Base-by-base conservation (phyloP, 2,888 invertebrate genomes). In the Acanthosoma haemorrhoidale region DNA sequence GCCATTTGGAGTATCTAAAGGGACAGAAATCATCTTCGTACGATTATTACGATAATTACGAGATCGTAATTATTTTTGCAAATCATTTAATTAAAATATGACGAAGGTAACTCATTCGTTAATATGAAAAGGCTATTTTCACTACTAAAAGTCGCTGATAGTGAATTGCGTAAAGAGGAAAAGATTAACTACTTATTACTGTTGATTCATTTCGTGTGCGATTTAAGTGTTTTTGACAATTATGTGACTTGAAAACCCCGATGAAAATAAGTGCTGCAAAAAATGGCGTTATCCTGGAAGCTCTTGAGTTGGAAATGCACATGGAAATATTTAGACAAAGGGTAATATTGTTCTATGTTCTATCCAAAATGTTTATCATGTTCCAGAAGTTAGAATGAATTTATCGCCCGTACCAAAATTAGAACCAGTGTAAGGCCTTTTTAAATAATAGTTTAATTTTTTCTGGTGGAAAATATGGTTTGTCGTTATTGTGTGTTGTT, bases 1-100 rank as follows among this genome's bases (percentile, higher is more conserved):
- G 41, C 15, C 63, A 63, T 39, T 29, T 63, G 18, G 63, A 63
- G 4, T 63, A 63, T 25, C 16, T 63, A 39, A 63, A 63, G 63
- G 29, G n/a, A n/a, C n/a, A 39, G 21, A 13, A 39, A 41, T 39
- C 39, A 2, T 15, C 39, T 29, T 63, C 2, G 39, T 21, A 63
- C 18, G 29, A 39, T 63, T 5, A 39, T 13, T 8, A 63, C 38
- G 39, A 29, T 9, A 29, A 21, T 38, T 29, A 39, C 63, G 1
- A 63, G 41, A 25, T 63, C 63, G 25, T 39, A 39, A 29, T 63
- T 39, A 39, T 63, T 63, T 63, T 63, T 36, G 29, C 13, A 63
- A 63, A 25, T 63, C 4, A 29, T 25, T 39, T 38, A 63, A 39
- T 25, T 39, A 6, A 63, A 63, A 29, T 39, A 39, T 16, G 13